Evolutionary conservation across 2,113 vertebrate genomes (phyloP), one percentile per base, ranked within the genome.

Genomic region (Meles meles): DNA sequence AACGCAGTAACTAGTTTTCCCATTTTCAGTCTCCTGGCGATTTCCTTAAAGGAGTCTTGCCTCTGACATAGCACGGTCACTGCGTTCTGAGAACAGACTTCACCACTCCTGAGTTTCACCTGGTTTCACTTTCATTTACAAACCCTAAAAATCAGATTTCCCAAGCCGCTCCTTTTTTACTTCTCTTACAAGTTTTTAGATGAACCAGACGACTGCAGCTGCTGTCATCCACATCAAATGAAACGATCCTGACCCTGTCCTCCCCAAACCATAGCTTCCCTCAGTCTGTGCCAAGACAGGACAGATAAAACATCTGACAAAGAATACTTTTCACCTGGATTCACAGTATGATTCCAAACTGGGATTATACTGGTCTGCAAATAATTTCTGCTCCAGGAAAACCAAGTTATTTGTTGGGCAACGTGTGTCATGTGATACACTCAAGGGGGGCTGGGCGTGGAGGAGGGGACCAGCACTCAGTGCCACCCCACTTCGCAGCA

Each of bases 401-500:
- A 37, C 4, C 81, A 72, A 91, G 18, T 39, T 52, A 37, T 34
- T 49, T 63, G 47, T 7, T 93, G 10, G 52, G 63, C 9, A 5
- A 65, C 12, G 21, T 42, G 29, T 34, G 20, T 37, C 63, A 2
- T 14, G 7, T 15, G 37, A n/a, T 5, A 21, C 0, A 12, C 1
- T 2, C 57, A n/a, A n/a, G 17, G 5, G 11, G 29, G 6, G 23
- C 29, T 31, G 37, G 27, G 23, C 31, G 81, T 13, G 31, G 37
- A 37, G 29, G n/a, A 11, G 17, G 12, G 31, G 59, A 18, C 34
- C n/a, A 52, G 57, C 44, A n/a, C 52, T 90, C 15, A 2, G 29
- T 2, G 12, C 21, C 1, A 25, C 10, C 5, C 23, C 0, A 0
- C 13, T 21, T 79, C 18, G 20, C 17, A 29, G 31, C 3, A 20